Evolutionary conservation across 1,140 invertebrate genomes (phyloP), one percentile per base, ranked within the genome.

Genomic region (Drosophila repletoides): DNA sequence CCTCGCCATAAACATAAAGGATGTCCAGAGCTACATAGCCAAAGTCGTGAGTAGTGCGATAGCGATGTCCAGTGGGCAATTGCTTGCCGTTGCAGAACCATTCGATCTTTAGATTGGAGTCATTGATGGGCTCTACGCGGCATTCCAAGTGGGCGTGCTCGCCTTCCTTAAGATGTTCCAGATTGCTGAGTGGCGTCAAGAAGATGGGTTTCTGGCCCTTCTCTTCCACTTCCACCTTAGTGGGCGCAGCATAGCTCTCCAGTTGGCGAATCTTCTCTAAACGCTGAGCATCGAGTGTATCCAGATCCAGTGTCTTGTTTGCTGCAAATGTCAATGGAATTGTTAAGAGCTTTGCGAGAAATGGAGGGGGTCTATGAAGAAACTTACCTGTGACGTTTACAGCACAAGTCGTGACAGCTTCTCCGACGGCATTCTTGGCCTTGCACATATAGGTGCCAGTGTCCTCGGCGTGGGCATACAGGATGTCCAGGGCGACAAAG

Each of bases 381-480:
- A n/a, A 88, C 91, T 92, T 92, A 95, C 95, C 95, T 90, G 95
- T 93, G 58, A 97, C 95, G 87, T 93, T 93, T 43, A 98, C 95
- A 55, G 94, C 94, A 90, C 95, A 96, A 63, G 96, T 97, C 51
- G 97, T 98, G 28, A 97, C 94, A 73, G 97, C 97, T 93, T 98
- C 96, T 68, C 98, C 98, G 59, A 95, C 94, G 24, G 94, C 93
- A 91, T 99, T 99, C 63, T 94, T 96, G 26, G 98, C 98, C 91
- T 95, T 95, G 91, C 97, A 98, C 94, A 97, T 97, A 90, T 99
- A 99, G 48, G 97, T 97, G 40, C 97, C 97, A 33, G 95, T 96
- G 89, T 99, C 98, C 92, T 99, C 98, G 28, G 96, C 94, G 91
- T 98, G 98, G 33, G 97, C 96, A 91, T 98, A 98, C n/a, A 99